Evolutionary conservation across 2,888 invertebrate genomes (phyloP), one percentile per base, ranked within the genome.

Genomic region (Theristus sp.): DNA sequence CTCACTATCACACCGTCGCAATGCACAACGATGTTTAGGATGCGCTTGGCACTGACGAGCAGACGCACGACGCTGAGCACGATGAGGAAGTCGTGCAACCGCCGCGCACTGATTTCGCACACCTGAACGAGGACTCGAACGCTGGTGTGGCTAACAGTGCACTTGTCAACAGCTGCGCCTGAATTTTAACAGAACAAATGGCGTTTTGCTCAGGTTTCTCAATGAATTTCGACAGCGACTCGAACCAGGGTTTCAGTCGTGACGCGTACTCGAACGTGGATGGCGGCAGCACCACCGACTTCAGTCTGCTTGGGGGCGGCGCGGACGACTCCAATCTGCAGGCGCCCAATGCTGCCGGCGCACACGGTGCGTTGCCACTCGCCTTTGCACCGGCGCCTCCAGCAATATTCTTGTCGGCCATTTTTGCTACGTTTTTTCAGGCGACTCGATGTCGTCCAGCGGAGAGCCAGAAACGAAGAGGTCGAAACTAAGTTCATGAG

Each of bases 101-200:
- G n/a, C n/a, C n/a, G n/a, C 38, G 38, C 38, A 57, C 22, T 2
- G 49, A 58, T 24, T 58, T 58, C 47, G 49, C 58, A 2, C 46
- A 31, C 22, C 30, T 66, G 54, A 67, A 69, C 62, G 71, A 71
- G 56, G 71, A 71, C 58, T 71, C 71, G 47, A 71, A 71, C 61
- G 65, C 67, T 29, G 68, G 65, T 58, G 3, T 3, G 28, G 17
- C 2, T 3, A 10, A 3, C 27, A 22, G 13, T 58, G 29, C 10
- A n/a, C 2, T 57, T 22, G 20, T 57, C n/a, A n/a, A n/a, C n/a
- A n/a, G n/a, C n/a, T n/a, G n/a, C n/a, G n/a, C n/a, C n/a, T n/a
- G n/a, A n/a, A 27, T 52, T 52, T 52, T 52, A 25, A 25, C 38
- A 38, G 17, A 38, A 6, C 17, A 38, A 38, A 17, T 38, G 38